Base-by-base conservation (phyloP, 2,888 invertebrate genomes). In the Caenorhabditis sp. region DNA sequence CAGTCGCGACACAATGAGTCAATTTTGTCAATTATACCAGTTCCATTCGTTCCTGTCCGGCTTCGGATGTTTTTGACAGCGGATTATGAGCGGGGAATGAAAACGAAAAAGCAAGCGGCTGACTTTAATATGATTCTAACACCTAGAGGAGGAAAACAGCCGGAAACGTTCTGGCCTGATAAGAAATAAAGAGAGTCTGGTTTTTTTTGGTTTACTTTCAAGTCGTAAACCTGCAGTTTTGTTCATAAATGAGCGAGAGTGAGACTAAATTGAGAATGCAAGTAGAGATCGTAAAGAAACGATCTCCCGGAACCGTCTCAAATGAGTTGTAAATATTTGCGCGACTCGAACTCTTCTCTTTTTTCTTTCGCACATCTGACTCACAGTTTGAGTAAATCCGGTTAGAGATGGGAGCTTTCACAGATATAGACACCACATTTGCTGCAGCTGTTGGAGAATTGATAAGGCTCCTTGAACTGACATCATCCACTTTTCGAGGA, bases 361-460 rank as follows among this genome's bases (percentile, higher is more conserved):
- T 58, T 55, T 72, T 61, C 35, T 74, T 13, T 5, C 47, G 28
- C 26, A 58, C n/a, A 65, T 51, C 35, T 55, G 70, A 81, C 81
- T 81, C 70, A 81, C 81, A 80, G 35, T 65, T 80, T 65, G 80
- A 70, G 58, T 78, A 70, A 61, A 65, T 61, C 70, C 68, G 62
- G 74, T 69, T 69, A 22, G 67, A 70, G 32, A 62, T 40, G 0
- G 80, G 80, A 62, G 70, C 65, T 53, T 81, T 81, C 0, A 81
- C 81, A 50, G 81, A 70, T 69, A 81, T 81, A 18, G 81, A 81
- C 28, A 81, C 81, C 50, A 81, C 76, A 40, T 76, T 72, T 44
- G 72, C 56, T n/a, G 51, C 51, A 62, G 50, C 24, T 2, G 32
- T 68, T 18, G 68, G 68, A 8, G 79, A 60, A 32, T 61, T 74